Percentiles rank a stretch among this genome's conserved stretches.
Evolutionary conservation across 2,797 vertebrate genomes (phyloP).

Genomic region (Brotula barbata): DNA sequence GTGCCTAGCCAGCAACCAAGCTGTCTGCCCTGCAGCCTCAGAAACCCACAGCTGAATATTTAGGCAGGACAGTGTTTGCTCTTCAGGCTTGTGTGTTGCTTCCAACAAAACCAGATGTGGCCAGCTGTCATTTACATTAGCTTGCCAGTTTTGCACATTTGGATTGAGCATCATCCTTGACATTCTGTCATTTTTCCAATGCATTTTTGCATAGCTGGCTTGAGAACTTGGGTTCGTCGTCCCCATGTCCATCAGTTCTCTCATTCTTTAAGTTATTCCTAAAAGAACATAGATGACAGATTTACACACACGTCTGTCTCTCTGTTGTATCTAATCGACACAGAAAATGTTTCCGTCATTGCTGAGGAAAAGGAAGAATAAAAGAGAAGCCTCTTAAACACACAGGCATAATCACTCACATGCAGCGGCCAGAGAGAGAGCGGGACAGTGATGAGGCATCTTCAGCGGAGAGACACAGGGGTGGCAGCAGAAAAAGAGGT

Average conservation of each 20-base stretch:
- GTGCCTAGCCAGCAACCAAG: constrained; percentile 54
- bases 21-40: constrained; percentile 53
- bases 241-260: constrained; percentile 15
- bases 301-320: constrained; percentile 4
- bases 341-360: constrained; percentile 4
- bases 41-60: constrained; percentile 56
- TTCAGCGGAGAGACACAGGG: constrained; percentile 21
- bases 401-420: constrained; percentile 10
- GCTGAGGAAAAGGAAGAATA: constrained; percentile 20
- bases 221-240: constrained; percentile 1
- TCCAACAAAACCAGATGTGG: constrained; percentile 61
- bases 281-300: neutral
- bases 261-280: neutral
- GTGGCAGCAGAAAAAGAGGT: constrained; percentile 24
- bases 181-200: neutral
- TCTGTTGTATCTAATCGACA: constrained; percentile 6
- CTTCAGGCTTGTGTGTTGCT: constrained; percentile 23
- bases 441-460: constrained; percentile 23
- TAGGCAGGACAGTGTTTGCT: constrained; percentile 37
- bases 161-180: constrained; percentile 18
- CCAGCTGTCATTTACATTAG: constrained; percentile 50
- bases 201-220: constrained; percentile 26
- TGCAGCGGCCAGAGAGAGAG: constrained; percentile 2
- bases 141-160: constrained; percentile 26
- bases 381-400: neutral